Evolutionary conservation across 2,888 invertebrate genomes (phyloP).

Genomic region (Pemphredon lugubris): DNA sequence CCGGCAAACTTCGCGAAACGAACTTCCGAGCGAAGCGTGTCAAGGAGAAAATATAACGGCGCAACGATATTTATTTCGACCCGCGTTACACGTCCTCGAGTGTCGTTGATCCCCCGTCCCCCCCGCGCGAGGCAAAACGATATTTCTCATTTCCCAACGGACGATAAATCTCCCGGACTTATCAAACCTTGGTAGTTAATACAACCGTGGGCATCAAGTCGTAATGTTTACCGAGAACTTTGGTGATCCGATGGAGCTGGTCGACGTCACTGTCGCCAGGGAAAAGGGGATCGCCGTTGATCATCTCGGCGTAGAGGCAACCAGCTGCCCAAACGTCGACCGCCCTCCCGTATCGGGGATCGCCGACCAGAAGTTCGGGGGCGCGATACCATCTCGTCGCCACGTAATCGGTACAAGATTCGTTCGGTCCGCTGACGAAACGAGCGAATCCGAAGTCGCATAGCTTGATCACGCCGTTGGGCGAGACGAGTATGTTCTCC

Average conservation of each 20-base stretch:
- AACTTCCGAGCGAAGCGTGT: too few species aligned
- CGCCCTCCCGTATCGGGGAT: conserved; percentile 87
- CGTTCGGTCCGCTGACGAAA: conserved; percentile 86
- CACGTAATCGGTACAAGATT: conserved; percentile 94
- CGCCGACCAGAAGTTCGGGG: conserved; percentile 92
- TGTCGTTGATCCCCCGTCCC: too few species aligned
- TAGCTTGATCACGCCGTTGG: conserved; percentile 91
- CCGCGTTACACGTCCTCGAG: not conserved
- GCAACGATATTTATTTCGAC: not conserved
- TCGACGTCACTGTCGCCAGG: conserved; percentile 96
- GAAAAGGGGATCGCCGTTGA: conserved; percentile 92
- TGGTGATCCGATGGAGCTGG: conserved; percentile 91
- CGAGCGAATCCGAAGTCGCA: conserved; percentile 96
- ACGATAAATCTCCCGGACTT: not conserved
- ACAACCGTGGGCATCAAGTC: too few species aligned
- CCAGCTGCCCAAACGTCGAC: conserved; percentile 95
- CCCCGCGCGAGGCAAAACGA: not conserved
- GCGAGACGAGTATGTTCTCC: conserved; percentile 92
- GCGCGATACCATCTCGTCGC: conserved; percentile 95
- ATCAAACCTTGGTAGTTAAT: too few species aligned
- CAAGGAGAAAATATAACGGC: not conserved
- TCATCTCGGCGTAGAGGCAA: conserved; percentile 92
- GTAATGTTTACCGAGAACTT: conserved; percentile 85
- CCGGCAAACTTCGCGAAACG: too few species aligned
- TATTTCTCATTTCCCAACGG: not conserved